Evolutionary conservation across 2,797 vertebrate species (phyloP).

Genomic region (Sarcophilus harrisii): DNA sequence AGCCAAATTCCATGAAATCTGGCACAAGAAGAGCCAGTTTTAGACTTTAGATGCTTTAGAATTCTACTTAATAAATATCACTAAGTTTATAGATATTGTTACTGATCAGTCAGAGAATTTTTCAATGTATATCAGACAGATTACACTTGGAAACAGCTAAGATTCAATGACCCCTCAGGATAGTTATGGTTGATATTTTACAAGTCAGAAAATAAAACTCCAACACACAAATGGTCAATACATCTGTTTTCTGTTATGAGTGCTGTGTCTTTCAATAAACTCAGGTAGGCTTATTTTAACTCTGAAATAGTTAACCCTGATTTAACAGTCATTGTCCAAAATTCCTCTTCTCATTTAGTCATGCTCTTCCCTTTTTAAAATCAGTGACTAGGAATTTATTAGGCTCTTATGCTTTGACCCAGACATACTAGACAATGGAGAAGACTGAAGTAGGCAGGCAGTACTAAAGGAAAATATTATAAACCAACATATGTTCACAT

Average conservation of each 20-base stretch:
- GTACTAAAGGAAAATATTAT: neutral
- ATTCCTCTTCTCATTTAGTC: neutral
- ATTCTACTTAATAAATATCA: neutral
- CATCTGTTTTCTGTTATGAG: neutral
- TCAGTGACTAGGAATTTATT: neutral
- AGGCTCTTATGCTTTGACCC: neutral
- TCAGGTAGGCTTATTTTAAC: constrained; percentile 11
- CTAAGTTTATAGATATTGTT: constrained; percentile 3
- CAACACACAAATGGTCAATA: neutral
- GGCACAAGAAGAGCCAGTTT: neutral
- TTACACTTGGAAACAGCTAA: constrained; percentile 7
- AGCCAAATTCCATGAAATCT: neutral
- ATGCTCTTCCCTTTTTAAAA: neutral
- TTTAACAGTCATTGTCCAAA: neutral
- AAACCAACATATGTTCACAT: neutral
- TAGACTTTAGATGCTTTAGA: constrained; percentile 1
- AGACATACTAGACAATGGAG: neutral
- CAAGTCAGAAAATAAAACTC: neutral
- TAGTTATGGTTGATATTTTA: constrained; percentile 17
- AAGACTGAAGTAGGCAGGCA: neutral
- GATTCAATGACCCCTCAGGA: neutral
- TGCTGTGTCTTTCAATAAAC: neutral
- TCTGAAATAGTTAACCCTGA: neutral
- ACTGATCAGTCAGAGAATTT: constrained; percentile 11
- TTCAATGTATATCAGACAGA: neutral